Conservation (phyloP, 2,797 vertebrate genomes). For the Myotis pilosus region DNA sequence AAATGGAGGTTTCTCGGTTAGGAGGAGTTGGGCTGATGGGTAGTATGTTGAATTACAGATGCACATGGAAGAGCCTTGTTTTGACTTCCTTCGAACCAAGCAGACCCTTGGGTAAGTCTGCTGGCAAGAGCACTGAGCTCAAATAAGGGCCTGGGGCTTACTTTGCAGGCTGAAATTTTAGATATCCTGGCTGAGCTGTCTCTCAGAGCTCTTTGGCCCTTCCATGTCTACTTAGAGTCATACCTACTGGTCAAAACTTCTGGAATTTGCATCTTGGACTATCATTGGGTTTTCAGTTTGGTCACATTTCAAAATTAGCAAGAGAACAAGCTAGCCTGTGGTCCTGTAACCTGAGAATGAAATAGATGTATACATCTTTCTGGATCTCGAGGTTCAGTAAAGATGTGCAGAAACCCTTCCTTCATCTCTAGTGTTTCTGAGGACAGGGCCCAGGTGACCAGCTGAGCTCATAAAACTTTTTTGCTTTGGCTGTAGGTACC, state of each 20-base stretch:
- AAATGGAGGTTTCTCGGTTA: slow-evolving; percentile 26
- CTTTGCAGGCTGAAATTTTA: background rate
- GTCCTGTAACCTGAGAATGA: background rate
- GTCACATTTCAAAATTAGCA: background rate
- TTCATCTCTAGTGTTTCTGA: background rate
- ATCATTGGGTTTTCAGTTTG: background rate
- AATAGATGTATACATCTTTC: background rate
- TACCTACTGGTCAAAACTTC: background rate
- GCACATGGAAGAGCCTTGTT: slow-evolving; percentile 99
- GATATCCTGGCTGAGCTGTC: background rate
- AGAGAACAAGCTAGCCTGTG: background rate
- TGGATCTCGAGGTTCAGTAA: background rate
- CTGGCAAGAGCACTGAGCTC: background rate
- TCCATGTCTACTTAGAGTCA: background rate
- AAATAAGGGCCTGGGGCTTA: background rate
- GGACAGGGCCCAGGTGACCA: background rate
- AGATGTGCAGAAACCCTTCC: background rate
- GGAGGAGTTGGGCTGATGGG: background rate
- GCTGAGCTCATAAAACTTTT: slow-evolving; percentile 22
- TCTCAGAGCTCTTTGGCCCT: background rate
- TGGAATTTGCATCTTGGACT: slow-evolving; percentile 7
- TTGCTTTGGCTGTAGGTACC: slow-evolving; percentile 85
- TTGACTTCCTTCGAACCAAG: slow-evolving; percentile 97
- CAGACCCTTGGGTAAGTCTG: slow-evolving; percentile 89
- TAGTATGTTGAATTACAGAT: slow-evolving; percentile 86